Evolutionary conservation across 2,113 vertebrate genomes (phyloP).

Genomic region (Ceuthmochares aereus): DNA sequence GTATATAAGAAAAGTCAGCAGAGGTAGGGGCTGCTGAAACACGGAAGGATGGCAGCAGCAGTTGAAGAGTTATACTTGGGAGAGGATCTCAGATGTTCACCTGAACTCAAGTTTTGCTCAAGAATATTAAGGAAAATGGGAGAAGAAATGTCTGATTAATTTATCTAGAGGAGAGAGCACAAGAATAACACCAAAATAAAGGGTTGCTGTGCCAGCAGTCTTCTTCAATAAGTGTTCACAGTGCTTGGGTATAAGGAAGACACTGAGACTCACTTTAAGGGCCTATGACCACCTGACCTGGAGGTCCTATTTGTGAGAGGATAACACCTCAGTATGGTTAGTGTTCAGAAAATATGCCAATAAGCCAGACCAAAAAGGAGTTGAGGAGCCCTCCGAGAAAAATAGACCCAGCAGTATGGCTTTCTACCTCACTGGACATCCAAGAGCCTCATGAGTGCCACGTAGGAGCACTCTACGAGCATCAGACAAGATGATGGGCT

Average conservation of each 20-base stretch:
- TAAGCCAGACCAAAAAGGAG: background rate
- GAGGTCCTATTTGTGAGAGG: background rate
- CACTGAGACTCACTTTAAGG: background rate
- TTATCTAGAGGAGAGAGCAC: accelerated
- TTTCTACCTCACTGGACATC: background rate
- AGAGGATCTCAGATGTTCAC: background rate
- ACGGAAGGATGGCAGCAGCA: background rate
- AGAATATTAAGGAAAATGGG: background rate
- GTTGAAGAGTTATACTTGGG: background rate
- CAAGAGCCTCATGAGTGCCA: background rate
- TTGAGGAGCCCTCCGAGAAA: accelerated
- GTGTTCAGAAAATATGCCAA: background rate
- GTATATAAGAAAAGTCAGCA: background rate
- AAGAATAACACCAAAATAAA: background rate
- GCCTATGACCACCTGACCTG: background rate
- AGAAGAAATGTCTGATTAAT: background rate
- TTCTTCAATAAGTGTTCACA: background rate
- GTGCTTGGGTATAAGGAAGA: background rate
- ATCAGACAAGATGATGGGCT: background rate
- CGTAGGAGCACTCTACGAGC: background rate
- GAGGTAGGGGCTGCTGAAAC: background rate
- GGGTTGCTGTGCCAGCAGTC: background rate
- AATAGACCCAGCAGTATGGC: accelerated
- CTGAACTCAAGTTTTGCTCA: background rate
- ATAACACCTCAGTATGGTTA: background rate